A percentile compares a stretch with the other conserved stretches of the same genome.
Conservation (phyloP, 2,797 vertebrate species). For the Gobionotothen gibberifrons region DNA sequence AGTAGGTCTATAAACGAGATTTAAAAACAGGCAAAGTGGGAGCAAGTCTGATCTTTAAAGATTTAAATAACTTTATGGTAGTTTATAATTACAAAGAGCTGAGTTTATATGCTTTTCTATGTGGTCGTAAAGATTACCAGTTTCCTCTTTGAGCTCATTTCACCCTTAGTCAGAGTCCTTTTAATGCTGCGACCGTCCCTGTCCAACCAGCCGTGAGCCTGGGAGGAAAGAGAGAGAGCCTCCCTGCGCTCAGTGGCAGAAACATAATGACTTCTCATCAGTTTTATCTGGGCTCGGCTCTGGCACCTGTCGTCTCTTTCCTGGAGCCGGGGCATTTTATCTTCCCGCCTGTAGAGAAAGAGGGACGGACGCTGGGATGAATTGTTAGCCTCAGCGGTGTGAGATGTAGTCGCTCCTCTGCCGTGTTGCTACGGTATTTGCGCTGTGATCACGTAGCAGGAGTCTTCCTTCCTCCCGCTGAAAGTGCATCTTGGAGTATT, state of each 20-base stretch:
- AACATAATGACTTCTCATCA: constrained; percentile 59
- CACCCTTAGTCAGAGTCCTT: background rate
- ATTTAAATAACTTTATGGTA: background rate
- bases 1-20: too few relatives aligned
- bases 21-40: too few relatives aligned
- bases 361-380: constrained; percentile 31
- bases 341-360: constrained; percentile 30
- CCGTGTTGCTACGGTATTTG: background rate
- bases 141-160: constrained; percentile 3
- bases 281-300: constrained; percentile 60
- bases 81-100: background rate
- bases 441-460: background rate
- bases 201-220: background rate
- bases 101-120: background rate
- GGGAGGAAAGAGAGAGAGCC: background rate
- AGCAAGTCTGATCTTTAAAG: background rate
- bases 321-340: constrained; percentile 45
- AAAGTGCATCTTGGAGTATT: background rate
- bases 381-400: constrained; percentile 21
- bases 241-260: background rate
- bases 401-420: constrained; percentile 1
- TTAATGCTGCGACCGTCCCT: background rate
- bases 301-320: constrained; percentile 62
- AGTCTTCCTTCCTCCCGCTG: background rate
- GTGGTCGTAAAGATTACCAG: background rate